Percentiles rank a stretch among this genome's conserved stretches.
Conservation (phyloP, 2,797 vertebrate species). For the Morelia viridis region DNA sequence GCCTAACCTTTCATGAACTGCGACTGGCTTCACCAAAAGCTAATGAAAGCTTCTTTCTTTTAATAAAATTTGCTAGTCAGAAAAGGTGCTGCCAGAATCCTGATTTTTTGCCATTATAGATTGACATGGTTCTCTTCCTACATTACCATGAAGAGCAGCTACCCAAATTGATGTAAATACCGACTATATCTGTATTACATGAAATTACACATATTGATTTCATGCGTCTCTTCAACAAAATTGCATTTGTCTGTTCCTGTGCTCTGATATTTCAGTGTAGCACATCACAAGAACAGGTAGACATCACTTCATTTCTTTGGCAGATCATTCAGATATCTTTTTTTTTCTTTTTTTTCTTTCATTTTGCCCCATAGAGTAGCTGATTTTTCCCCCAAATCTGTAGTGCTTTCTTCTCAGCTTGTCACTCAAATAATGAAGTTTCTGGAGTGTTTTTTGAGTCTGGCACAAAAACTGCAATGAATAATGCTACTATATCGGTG, state of each 20-base stretch:
- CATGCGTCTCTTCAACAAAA: not conserved
- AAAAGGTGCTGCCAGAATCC: not conserved
- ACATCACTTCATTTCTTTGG: not conserved
- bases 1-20: not conserved
- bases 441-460: not conserved
- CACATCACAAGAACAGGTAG: not conserved
- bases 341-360: not conserved
- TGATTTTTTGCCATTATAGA: not conserved
- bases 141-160: not conserved
- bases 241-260: not conserved
- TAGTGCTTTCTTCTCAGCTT: not conserved
- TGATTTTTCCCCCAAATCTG: not conserved
- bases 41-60: not conserved
- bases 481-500: not conserved
- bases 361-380: not conserved
- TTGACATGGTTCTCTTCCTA: not conserved
- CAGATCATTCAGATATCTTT: not conserved
- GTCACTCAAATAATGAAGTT: not conserved
- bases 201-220: not conserved
- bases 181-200: not conserved
- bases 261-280: not conserved
- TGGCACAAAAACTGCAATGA: constrained; percentile 17
- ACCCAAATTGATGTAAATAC: not conserved
- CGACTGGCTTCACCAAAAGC: not conserved
- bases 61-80: not conserved